Percentiles rank a stretch among this genome's conserved stretches.
Conservation (phyloP, 2,888 invertebrate species). For the Diaprepes abbreviatus region DNA sequence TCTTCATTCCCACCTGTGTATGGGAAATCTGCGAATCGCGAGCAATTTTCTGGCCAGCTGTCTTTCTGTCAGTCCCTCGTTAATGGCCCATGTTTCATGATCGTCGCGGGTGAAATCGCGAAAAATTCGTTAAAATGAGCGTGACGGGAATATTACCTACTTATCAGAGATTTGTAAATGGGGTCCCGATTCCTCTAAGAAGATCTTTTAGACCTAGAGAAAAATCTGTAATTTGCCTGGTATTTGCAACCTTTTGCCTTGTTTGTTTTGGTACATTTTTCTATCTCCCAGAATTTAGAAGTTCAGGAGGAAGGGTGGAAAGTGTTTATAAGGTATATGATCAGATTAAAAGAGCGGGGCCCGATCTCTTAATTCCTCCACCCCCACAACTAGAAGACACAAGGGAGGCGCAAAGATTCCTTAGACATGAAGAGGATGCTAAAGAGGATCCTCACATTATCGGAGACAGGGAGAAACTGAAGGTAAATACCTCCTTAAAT, state of each 20-base stretch:
- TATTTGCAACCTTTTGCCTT: slow-evolving; percentile 90
- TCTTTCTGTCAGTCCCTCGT: slow-evolving; percentile 40
- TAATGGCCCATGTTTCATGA: slow-evolving; percentile 24
- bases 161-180: slow-evolving; percentile 82
- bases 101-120: slow-evolving; percentile 31
- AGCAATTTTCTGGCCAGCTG: slow-evolving; percentile 31
- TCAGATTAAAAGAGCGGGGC: slow-evolving; percentile 90
- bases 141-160: slow-evolving; percentile 76
- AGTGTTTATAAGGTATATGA: slow-evolving; percentile 89
- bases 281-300: slow-evolving; percentile 88
- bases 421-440: slow-evolving; percentile 72
- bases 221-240: slow-evolving; percentile 92
- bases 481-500: slow-evolving; percentile 28
- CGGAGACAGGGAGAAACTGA: slow-evolving; percentile 83
- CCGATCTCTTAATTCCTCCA: slow-evolving; percentile 88
- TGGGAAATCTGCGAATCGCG: slow-evolving; percentile 35
- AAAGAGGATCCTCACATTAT: slow-evolving; percentile 79
- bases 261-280: slow-evolving; percentile 95
- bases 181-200: slow-evolving; percentile 81
- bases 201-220: slow-evolving; percentile 88
- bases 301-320: slow-evolving; percentile 78
- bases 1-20: slow-evolving; percentile 40
- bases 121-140: slow-evolving; percentile 69
- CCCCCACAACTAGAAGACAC: slow-evolving; percentile 74
- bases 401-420: slow-evolving; percentile 71